Conservation (phyloP, 2,797 vertebrate genomes). For the Balearica regulorum region DNA sequence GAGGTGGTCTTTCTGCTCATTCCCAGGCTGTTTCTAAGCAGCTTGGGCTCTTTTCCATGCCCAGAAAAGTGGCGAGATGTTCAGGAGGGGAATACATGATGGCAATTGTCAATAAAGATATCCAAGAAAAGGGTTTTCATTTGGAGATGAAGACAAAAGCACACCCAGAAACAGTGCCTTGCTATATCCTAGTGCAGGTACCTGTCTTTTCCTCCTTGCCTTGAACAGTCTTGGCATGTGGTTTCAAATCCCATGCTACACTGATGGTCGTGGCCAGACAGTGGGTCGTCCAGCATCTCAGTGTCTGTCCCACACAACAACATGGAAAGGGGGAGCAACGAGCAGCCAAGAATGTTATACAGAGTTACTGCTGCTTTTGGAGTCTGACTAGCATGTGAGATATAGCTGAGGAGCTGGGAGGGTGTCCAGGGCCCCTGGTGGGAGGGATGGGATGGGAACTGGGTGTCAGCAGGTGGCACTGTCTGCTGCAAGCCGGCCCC, state of each 20-base stretch:
- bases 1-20: not conserved
- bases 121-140: not conserved
- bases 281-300: not conserved
- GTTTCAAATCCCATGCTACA: fast-evolving
- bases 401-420: fast-evolving
- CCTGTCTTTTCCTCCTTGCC: not conserved
- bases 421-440: fast-evolving
- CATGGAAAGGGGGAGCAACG: fast-evolving
- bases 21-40: not conserved
- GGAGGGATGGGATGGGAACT: not conserved
- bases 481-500: not conserved
- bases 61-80: not conserved
- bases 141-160: not conserved
- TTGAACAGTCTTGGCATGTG: not conserved
- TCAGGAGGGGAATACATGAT: not conserved
- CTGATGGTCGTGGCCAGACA: not conserved
- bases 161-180: not conserved
- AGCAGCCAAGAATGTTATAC: fast-evolving
- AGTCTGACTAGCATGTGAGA: not conserved
- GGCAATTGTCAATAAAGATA: not conserved
- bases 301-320: not conserved
- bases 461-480: slow-evolving; percentile 59
- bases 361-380: not conserved
- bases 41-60: not conserved
- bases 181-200: not conserved